Base-by-base conservation (phyloP, 2,797 vertebrate species). In the Syngnathus rostellatus region DNA sequence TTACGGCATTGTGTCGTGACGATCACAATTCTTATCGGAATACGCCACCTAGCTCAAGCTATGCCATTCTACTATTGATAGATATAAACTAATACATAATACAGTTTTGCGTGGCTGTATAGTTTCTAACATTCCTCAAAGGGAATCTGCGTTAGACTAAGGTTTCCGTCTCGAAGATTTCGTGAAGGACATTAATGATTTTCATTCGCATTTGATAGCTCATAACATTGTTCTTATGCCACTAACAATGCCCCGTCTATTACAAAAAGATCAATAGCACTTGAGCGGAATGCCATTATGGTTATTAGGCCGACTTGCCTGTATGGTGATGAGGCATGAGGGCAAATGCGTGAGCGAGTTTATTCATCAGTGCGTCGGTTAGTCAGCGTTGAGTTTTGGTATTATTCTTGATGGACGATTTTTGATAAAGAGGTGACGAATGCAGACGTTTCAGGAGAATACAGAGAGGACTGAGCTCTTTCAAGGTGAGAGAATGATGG, bases 241-340 rank as follows among this genome's bases (percentile, higher is more conserved):
- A 50, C 81, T 71, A 69, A 77, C 71, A 62, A 65, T 65, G 68
- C 64, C 68, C 77, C 64, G 77, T 76, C 76, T 81, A 77, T 85
- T 85, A 79, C 70, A 72, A 46, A 69, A 75, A 80, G 81, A 87
- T 87, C 87, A 86, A 86, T 85, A 83, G 79, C 78, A 81, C 80
- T 85, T 79, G 78, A 83, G 78, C 76, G 79, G 78, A 83, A 87
- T 85, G 81, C 78, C 83, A 83, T 87, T 85, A 84, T 81, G 80
- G 78, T 82, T 85, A 85, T 85, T 79, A 84, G 72, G 72, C 64
- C 71, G 68, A 71, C 79, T 75, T 66, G 78, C 77, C 73, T 77
- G 77, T 76, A 78, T 81, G 77, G 63, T 81, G 80, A 83, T 84
- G 82, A 86, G 79, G 70, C 68, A 78, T 62, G 59, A 81, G 81